Evolutionary conservation across 2,797 vertebrate genomes (phyloP).

Genomic region (Onychomys arenicola): DNA sequence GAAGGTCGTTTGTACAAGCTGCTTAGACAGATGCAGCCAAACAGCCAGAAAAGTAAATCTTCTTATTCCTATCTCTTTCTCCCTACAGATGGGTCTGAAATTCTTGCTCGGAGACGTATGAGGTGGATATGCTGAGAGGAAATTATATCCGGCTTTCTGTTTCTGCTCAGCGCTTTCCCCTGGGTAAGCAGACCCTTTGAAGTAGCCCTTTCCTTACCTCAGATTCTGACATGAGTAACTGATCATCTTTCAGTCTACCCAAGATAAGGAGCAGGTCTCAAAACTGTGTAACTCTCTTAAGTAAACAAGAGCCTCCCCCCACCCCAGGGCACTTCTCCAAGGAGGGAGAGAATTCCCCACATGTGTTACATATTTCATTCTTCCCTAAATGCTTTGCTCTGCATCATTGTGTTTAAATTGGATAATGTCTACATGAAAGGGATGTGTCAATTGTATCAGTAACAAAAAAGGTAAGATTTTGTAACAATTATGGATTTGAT

Average conservation of each 20-base stretch:
- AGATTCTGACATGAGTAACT: conserved; percentile 62
- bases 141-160: conserved; percentile 49
- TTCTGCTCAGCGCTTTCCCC: conserved; percentile 60
- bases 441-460: conserved; percentile 32
- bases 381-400: conserved; percentile 34
- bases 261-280: conserved; percentile 44
- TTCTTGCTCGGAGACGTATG: conserved; percentile 51
- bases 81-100: conserved; percentile 65
- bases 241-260: conserved; percentile 54
- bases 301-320: conserved; percentile 18
- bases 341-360: conserved; percentile 57
- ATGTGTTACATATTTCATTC: conserved; percentile 70
- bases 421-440: conserved; percentile 25
- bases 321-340: conserved; percentile 54
- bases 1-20: not conserved
- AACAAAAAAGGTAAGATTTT: conserved; percentile 57
- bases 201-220: conserved; percentile 23
- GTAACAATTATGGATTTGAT: conserved; percentile 23
- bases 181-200: conserved; percentile 72
- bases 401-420: conserved; percentile 59
- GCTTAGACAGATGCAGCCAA: conserved; percentile 57
- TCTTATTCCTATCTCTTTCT: conserved; percentile 75
- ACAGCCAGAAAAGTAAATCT: conserved; percentile 41
- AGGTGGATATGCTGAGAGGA: conserved; percentile 47
- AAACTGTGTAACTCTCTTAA: conserved; percentile 61